Evolutionary conservation across 2,797 vertebrate species (phyloP).

Genomic region (Melanotaenia trifasciata): DNA sequence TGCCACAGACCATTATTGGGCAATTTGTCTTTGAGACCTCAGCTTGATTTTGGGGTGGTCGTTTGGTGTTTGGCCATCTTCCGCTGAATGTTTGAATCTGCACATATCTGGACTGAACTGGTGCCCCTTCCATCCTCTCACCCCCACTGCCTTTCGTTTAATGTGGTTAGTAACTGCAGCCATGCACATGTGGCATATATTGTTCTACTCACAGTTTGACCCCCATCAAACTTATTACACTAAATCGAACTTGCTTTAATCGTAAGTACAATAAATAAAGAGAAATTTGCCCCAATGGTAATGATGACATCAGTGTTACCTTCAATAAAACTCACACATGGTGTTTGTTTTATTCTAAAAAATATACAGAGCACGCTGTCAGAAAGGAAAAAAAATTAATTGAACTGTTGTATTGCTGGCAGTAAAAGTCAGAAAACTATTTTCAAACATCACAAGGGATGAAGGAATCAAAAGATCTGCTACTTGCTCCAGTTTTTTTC

Average conservation of each 20-base stretch:
- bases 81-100: slow-evolving; percentile 72
- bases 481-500: neutral
- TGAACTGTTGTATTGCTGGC: no score
- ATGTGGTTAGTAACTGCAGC: slow-evolving; percentile 75
- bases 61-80: slow-evolving; percentile 71
- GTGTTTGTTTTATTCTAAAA: slow-evolving; percentile 29
- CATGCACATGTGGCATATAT: slow-evolving; percentile 77
- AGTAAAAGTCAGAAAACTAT: no score
- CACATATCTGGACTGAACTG: slow-evolving; percentile 77
- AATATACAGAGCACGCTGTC: neutral
- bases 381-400: neutral
- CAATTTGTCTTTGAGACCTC: slow-evolving; percentile 79
- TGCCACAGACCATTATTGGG: slow-evolving; percentile 57
- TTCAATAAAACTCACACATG: slow-evolving; percentile 21
- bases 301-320: slow-evolving; percentile 20
- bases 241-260: slow-evolving; percentile 52
- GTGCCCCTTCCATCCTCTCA: slow-evolving; percentile 58
- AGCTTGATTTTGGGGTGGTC: slow-evolving; percentile 78
- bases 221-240: slow-evolving; percentile 60
- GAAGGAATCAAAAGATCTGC: neutral
- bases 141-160: slow-evolving; percentile 67
- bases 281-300: slow-evolving; percentile 22
- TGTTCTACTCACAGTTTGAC: slow-evolving; percentile 63
- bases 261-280: slow-evolving; percentile 48
- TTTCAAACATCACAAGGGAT: neutral